Percentiles rank a stretch among this genome's conserved stretches.
Evolutionary conservation across 30 jellyfish, hydroid and myxozoan genomes (phyloP).

Genomic region (Mastigias papua): DNA sequence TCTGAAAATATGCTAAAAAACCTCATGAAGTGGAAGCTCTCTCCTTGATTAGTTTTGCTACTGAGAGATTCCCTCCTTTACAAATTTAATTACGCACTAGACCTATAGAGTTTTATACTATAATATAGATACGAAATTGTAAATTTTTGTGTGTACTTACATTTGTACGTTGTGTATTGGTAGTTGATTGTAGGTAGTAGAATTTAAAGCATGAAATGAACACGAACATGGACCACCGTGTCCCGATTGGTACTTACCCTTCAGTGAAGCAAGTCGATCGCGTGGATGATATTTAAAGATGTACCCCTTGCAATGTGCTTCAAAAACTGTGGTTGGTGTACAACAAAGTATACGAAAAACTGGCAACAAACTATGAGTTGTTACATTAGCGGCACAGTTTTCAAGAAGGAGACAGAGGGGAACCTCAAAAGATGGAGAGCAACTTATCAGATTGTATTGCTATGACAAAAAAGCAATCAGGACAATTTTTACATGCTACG

Average conservation of each 20-base stretch:
- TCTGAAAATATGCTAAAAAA: too few relatives aligned
- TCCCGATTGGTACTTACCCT: background rate
- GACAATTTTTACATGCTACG: conserved; percentile 4
- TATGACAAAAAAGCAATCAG: background rate
- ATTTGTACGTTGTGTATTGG: too few relatives aligned
- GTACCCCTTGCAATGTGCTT: background rate
- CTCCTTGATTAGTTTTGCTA: too few relatives aligned
- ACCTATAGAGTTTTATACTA: too few relatives aligned
- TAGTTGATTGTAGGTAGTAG: too few relatives aligned
- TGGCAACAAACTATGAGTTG: background rate
- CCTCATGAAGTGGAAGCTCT: too few relatives aligned
- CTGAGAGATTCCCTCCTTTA: too few relatives aligned
- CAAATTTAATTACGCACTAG: too few relatives aligned
- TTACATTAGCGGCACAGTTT: background rate
- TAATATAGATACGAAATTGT: too few relatives aligned
- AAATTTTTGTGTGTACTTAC: too few relatives aligned
- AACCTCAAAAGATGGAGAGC: background rate
- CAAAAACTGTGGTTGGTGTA: background rate
- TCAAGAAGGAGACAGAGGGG: background rate
- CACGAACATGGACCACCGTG: background rate
- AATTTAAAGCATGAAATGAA: background rate
- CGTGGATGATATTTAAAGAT: background rate
- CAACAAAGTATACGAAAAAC: background rate
- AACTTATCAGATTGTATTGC: conserved; percentile 2
- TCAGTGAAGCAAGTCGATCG: background rate